These are phyloP conservation scores for Fistularia tabacaria DNA, from an alignment of 2,797 vertebrate genomes.

Conservation along the genomic window DNA sequence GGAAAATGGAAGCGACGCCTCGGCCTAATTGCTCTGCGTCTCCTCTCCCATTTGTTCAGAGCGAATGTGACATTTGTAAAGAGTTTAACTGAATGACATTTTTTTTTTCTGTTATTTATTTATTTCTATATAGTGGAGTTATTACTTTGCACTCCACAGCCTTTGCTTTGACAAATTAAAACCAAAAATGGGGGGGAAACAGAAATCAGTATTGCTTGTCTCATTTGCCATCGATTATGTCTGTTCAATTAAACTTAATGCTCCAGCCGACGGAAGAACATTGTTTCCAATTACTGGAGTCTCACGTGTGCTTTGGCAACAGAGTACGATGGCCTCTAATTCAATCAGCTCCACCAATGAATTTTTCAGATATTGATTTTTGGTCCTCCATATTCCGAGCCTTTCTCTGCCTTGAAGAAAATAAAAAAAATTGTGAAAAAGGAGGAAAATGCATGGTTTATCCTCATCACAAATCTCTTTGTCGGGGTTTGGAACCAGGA, in stretches of 20 bases:
- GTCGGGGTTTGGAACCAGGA: slow-evolving; percentile 2
- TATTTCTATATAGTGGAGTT: not conserved
- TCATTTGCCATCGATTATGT: slow-evolving; percentile 18
- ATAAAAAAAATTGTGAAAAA: too few species aligned
- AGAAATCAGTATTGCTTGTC: not conserved
- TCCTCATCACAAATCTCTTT: slow-evolving; percentile 12
- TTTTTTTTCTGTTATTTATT: not conserved
- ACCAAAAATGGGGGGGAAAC: not conserved
- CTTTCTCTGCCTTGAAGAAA: not conserved
- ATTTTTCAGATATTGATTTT: slow-evolving; percentile 37
- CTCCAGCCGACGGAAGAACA: slow-evolving; percentile 4
- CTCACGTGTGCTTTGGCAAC: slow-evolving; percentile 7
- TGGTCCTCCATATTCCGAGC: slow-evolving; percentile 18
- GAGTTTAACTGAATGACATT: too few species aligned
- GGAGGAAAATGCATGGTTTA: slow-evolving; percentile 11
- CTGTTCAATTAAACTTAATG: slow-evolving; percentile 31
- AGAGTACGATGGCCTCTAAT: slow-evolving; percentile 31
- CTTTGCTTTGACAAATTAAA: too few species aligned
- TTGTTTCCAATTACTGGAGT: slow-evolving; percentile 37
- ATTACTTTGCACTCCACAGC: too few species aligned
- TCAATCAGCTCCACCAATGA: slow-evolving; percentile 24
- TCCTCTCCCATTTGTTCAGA: too few species aligned
- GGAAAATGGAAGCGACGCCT: too few species aligned
- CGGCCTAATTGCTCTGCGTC: too few species aligned
- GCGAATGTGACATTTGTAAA: too few species aligned